Base-by-base conservation (phyloP, 1,140 invertebrate species). In the Diploscapter pachys region DNA sequence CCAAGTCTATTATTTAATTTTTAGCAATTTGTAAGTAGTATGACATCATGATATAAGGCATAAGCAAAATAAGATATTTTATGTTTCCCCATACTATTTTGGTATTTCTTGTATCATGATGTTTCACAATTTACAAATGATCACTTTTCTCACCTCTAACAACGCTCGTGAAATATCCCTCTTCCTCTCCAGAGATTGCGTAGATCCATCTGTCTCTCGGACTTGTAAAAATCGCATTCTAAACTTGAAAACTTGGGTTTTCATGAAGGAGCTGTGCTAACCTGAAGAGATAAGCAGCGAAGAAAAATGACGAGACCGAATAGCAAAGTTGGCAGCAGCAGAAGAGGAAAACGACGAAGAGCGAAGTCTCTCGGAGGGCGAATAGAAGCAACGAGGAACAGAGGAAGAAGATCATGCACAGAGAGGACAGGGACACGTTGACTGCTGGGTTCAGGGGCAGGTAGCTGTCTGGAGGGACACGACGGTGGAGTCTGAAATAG, bases 151-250 rank as follows among this genome's bases (percentile, higher is more conserved):
- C 31, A 31, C 31, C 31, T 31, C 31, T 31, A 76, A 65, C 59
- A 76, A 64, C 4, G 75, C 75, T 31, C 75, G 31, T 3, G 75
- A 76, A 13, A 75, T 75, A 57, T 75, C 74, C 9, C 74, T 3
- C 51, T 76, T 76, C 49, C 69, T 56, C 63, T 76, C 75, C 6
- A 76, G 55, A n/a, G 75, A 72, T 11, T 71, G 51, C 3, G 75
- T 72, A 31, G 63, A 62, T 55, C 3, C 75, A 53, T 13, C 70
- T 53, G 53, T 52, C 55, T 73, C 70, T 55, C 64, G 61, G n/a
- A 59, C 56, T 0, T 66, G 62, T 5, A 64, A 64, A 52, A 66
- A 59, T 3, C 63, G 63, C 11, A 70, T 56, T 59, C 75, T 62
- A 56, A 65, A 72, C 62, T 59, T 9, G 48, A 13, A 49, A 70